Evolutionary conservation across 2,113 vertebrate species (phyloP).

Genomic region (Embiotoca jacksoni): DNA sequence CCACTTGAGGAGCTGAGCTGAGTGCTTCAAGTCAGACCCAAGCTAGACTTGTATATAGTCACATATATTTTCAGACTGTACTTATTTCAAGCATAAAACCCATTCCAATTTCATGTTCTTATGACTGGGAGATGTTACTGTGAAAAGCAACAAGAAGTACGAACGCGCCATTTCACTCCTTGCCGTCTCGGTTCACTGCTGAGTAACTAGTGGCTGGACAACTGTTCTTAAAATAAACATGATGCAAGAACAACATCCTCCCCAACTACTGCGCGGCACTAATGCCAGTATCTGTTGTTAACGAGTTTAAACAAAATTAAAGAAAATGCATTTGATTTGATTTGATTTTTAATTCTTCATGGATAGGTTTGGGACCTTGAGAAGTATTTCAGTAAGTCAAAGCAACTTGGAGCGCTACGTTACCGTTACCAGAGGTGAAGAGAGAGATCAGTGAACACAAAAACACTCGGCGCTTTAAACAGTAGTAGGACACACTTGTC

Average conservation of each 20-base stretch:
- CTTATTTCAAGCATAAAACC: not conserved
- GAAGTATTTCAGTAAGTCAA: not conserved
- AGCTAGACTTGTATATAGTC: not conserved
- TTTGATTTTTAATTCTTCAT: too few relatives aligned
- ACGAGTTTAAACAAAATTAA: not conserved
- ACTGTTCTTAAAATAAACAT: slow-evolving; percentile 44
- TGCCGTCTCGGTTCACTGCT: not conserved
- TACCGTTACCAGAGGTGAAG: not conserved
- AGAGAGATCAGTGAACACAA: slow-evolving; percentile 27
- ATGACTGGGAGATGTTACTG: not conserved
- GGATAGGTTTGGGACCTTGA: not conserved
- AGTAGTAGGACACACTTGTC: slow-evolving; percentile 12
- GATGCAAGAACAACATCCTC: not conserved
- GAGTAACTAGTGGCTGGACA: not conserved
- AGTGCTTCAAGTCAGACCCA: not conserved
- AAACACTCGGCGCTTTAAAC: not conserved
- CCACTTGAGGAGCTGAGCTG: not conserved
- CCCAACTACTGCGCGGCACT: not conserved
- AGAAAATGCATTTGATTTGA: too few relatives aligned
- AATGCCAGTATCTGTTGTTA: not conserved
- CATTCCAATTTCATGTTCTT: not conserved
- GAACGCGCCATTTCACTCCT: not conserved
- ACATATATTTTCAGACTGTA: not conserved
- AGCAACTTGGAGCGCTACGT: not conserved
- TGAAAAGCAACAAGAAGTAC: not conserved